Evolutionary conservation across 2,888 invertebrate species (phyloP), one percentile per base, ranked within the genome.

Genomic region (Pollenia griseotomentosa): DNA sequence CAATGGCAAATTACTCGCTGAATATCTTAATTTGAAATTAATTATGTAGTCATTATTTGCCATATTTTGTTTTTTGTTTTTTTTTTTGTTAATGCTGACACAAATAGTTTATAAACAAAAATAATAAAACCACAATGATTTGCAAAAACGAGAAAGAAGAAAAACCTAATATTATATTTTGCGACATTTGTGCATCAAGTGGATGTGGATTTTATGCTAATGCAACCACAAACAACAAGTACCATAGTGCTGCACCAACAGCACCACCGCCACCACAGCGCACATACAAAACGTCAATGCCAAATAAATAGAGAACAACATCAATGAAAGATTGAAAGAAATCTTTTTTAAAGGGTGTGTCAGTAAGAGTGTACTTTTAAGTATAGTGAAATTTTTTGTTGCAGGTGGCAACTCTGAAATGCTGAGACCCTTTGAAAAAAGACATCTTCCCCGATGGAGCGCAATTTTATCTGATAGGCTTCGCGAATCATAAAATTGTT

Each of bases 171-270:
- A 33, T 70, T 63, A 61, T 70, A 8, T 68, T 75, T 74, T 61
- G 55, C 40, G 5, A 68, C 40, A 46, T 77, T 75, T 68, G 33
- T 68, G 61, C 82, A 74, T 75, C 83, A 83, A 83, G 83, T 83
- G 75, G 65, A 73, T 81, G 63, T 63, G 79, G 42, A 66, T 16
- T 74, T 66, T 74, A 57, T 74, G 74, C 51, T 74, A 57, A 48
- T 68, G 42, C 51, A 59, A 81, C 73, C 57, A 33, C 46, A 65
- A 33, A 75, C 63, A 57, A 16, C 33, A 42, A 44, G 6, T 19
- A 48, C 42, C 2, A 11, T 8, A 33, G 33, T 33, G 33, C 46
- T 16, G 14, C 59, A 59, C 10, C 53, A 53, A 14, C 46, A 78
- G n/a, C 55, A 51, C 33, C 61, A 16, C 11, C 12, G 16, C 14